Evolutionary conservation across 2,797 vertebrate species (phyloP), one percentile per base, ranked within the genome.

Genomic region (Protonibea diacanthus): DNA sequence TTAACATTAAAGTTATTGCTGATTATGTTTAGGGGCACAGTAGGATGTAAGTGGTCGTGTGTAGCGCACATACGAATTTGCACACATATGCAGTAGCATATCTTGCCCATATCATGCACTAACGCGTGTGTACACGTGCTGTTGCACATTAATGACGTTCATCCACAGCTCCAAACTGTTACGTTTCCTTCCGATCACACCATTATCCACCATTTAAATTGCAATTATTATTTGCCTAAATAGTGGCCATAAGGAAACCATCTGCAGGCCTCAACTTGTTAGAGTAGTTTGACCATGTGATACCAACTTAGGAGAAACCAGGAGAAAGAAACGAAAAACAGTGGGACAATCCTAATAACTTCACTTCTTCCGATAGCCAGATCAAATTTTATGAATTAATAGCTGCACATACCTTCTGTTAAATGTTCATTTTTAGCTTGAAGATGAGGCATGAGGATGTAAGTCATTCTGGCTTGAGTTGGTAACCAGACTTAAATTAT

Each of bases 141-240:
- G 55, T 21, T 52, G 56, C 27, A 67, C 59, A 68, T 69, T 52
- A 68, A 52, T 58, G 44, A 80, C 6, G 3, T 66, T 60, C 66
- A 66, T 59, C 58, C 57, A 44, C 60, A 73, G 53, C 27, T 67
- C 52, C 45, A 55, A 27, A 61, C 49, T 58, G 74, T 66, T 27
- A 57, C 1, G 2, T 62, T 81, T 76, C 53, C 71, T 75, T 72
- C 71, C 56, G 15, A 67, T 40, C 53, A 63, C 10, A 55, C 20
- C 40, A 59, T 88, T 82, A 85, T 75, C 60, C 44, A 58, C 53
- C 55, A 73, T 78, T 77, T 71, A 66, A 63, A 59, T 71, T 57
- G 29, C 52, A 81, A 42, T 88, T 69, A 72, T 44, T 47, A 21
- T 59, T 51, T 71, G 56, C 3, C 29, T 66, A 58, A 78, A 78